A percentile compares a stretch with the other conserved stretches of the same genome.
phyloP scores from a whole-genome alignment of 2,797 vertebrate species.

The Rhabdophis nuchalis region DNA sequence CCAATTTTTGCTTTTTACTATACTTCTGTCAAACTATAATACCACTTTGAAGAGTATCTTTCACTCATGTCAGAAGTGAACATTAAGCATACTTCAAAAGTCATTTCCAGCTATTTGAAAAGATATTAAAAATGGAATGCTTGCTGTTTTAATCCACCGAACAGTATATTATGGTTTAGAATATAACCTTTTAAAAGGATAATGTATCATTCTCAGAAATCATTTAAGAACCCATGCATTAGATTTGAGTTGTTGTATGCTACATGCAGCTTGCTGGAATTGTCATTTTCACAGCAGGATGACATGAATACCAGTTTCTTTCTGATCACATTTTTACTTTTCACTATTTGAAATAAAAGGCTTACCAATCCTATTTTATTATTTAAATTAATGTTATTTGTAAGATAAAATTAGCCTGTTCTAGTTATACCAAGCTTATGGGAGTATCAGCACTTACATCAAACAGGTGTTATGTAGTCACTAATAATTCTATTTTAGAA shows the following conservation, averaged over 20 bases:
- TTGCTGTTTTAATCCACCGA: constrained; percentile 29
- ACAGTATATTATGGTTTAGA: constrained; percentile 7
- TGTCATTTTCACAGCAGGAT: not conserved
- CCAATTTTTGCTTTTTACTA: constrained; percentile 7
- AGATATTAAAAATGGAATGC: not conserved
- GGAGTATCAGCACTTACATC: not conserved
- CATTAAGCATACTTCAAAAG: not conserved
- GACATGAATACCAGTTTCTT: not conserved
- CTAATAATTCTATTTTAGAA: not conserved
- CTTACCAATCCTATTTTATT: not conserved
- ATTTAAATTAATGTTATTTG: constrained; percentile 12
- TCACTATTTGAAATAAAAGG: not conserved
- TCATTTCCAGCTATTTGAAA: constrained; percentile 17
- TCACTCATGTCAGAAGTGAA: constrained; percentile 8
- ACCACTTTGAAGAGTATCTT: constrained; percentile 19
- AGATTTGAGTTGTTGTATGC: not conserved
- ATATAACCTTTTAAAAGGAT: constrained; percentile 12
- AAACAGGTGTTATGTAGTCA: not conserved
- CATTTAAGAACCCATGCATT: not conserved
- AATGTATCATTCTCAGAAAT: not conserved
- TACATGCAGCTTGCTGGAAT: not conserved
- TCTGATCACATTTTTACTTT: constrained; percentile 1
- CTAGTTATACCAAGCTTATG: not conserved
- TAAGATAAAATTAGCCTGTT: not conserved
- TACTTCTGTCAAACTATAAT: not conserved